Base-by-base conservation (phyloP, 2,113 vertebrate genomes). In the Albula goreensis region DNA sequence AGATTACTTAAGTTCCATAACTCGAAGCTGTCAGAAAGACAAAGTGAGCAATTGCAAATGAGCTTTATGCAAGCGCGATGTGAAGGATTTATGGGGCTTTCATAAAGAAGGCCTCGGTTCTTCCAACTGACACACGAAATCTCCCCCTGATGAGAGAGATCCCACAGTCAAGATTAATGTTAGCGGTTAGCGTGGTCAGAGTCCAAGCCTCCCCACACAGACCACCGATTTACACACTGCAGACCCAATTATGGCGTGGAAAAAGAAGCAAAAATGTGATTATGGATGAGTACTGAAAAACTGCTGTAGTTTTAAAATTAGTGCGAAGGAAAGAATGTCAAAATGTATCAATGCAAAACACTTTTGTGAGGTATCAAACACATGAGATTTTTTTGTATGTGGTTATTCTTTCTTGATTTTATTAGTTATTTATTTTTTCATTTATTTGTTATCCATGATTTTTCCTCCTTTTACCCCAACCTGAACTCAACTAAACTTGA, bases 1-100 rank as follows among this genome's bases (percentile, higher is more conserved):
- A 94, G 94, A 95, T 95, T 94, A 95, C 90, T 92, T 92, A 93
- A 91, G 91, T 91, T 91, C 93, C 93, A 94, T 94, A 94, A 94
- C 93, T 93, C 93, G 94, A 91, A 93, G 91, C 92, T 95, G 95
- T 95, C 95, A 95, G 88, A 86, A 86, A 92, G 94, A 95, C 90
- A 81, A 92, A 92, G 93, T 95, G 94, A 95, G 90, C 94, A 94
- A 96, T 95, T 93, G 92, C 31, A 41, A 41, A 91, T 88, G 91
- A 89, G 87, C 89, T 93, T 93, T 94, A 94, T 94, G 94, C 94
- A 92, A 91, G 92, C 93, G 91, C 90, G 92, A 92, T 93, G 92
- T 93, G 93, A 94, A 93, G 31, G 31, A 92, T 93, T 93, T 93
- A 95, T 94, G 94, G 89, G 90, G 89, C 90, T 90, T 90, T 93